These are phyloP conservation scores for Drosophila kurseongensis DNA, from an alignment of 1,140 invertebrate genomes.

Conservation along the genomic window DNA sequence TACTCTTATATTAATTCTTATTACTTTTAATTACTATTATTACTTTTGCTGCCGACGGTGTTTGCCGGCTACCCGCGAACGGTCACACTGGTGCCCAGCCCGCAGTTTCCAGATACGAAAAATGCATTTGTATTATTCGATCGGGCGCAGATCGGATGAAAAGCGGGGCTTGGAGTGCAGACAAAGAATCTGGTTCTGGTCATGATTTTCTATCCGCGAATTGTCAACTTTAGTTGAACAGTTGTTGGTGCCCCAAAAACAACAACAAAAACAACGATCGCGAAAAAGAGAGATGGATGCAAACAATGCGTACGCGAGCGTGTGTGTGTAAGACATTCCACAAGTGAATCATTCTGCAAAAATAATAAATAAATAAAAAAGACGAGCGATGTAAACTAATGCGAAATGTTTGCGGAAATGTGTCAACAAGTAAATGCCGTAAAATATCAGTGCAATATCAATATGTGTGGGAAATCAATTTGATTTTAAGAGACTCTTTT, in stretches of 20 bases:
- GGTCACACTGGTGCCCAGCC: not conserved
- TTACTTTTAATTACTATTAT: too few relatives aligned
- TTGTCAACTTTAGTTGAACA: not conserved
- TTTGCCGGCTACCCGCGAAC: not conserved
- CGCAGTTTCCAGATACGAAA: not conserved
- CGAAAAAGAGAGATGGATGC: not conserved
- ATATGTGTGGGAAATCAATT: slow-evolving; percentile 17
- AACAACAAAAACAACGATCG: not conserved
- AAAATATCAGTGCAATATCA: slow-evolving; percentile 16
- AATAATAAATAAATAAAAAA: slow-evolving; percentile 19
- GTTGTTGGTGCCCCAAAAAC: not conserved
- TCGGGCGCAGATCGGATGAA: not conserved
- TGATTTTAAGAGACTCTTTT: not conserved
- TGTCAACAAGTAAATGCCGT: slow-evolving; percentile 13
- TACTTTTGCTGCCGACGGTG: not conserved
- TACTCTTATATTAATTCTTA: too few relatives aligned
- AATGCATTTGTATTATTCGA: not conserved
- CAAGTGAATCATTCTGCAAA: slow-evolving; percentile 35
- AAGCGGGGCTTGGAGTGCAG: not conserved
- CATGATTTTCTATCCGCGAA: not conserved
- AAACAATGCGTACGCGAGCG: slow-evolving; percentile 15
- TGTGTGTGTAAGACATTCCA: slow-evolving; percentile 11
- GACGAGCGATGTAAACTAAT: not conserved
- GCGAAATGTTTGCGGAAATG: slow-evolving; percentile 8
- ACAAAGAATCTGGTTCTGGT: slow-evolving; percentile 21